Evolutionary conservation across 2,113 vertebrate species (phyloP), one percentile per base, ranked within the genome.

Genomic region (Progne subis): DNA sequence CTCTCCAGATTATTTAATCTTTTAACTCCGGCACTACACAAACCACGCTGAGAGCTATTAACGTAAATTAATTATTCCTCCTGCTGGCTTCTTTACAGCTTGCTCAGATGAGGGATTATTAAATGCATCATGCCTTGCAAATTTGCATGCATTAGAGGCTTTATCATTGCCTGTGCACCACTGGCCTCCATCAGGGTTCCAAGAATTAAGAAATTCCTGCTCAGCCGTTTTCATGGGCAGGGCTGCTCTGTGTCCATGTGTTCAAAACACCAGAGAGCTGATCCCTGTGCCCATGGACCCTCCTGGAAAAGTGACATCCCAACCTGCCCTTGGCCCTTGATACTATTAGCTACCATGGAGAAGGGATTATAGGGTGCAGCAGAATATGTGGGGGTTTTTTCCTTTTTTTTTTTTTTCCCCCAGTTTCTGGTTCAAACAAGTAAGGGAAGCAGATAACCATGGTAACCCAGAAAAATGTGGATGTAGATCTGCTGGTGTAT

Each of bases 61-160:
- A 97, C 75, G 89, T 93, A 95, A 97, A 97, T 98, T 97, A 97
- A 96, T 97, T 97, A 96, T 96, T 92, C 78, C 80, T 96, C 96
- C 94, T 93, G 96, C 94, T 96, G 96, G 89, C 94, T 97, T 94
- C 95, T 95, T 98, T 95, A 94, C 81, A 83, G 18, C 59, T 97
- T 84, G n/a, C 81, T 97, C 92, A 95, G 91, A 95, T 76, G 91
- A 97, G 87, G 76, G 92, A 94, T 97, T 97, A 94, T 96, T 97
- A 96, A 95, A 97, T 87, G 79, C 82, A 95, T 93, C 90, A 52
- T 93, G 96, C 95, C 81, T 91, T 86, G 85, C 75, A 95, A 94
- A 96, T 96, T 90, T 97, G 90, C 90, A 94, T 95, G 86, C 81
- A 86, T 97, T 94, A 89, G 88, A 90, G 94, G 53, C 52, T 71